Percentiles rank a stretch among this genome's conserved stretches.
phyloP scores from a whole-genome alignment of 2,797 vertebrate species.

The Myotis myotis region DNA sequence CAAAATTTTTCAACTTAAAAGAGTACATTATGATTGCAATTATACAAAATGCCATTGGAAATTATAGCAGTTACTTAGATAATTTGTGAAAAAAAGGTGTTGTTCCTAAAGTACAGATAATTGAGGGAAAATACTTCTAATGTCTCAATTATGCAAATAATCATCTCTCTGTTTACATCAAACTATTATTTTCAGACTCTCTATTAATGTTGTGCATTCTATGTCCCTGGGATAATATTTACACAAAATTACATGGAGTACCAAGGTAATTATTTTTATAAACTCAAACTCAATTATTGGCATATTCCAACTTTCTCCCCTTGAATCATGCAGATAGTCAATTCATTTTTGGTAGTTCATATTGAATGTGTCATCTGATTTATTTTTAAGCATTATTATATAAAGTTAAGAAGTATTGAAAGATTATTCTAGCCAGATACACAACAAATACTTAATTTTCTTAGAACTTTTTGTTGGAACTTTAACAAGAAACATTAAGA shows the following conservation, averaged over 20 bases:
- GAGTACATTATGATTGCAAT: background rate
- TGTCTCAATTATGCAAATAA: background rate
- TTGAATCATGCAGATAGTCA: background rate
- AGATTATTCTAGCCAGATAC: background rate
- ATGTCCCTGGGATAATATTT: background rate
- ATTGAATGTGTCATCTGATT: background rate
- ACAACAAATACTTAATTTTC: background rate
- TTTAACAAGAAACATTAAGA: background rate
- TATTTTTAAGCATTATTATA: background rate
- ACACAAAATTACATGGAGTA: background rate
- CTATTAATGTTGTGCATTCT: background rate
- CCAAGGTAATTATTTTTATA: background rate
- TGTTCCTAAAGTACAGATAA: slow-evolving; percentile 38
- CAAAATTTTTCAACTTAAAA: background rate
- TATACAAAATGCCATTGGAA: background rate
- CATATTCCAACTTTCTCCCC: background rate
- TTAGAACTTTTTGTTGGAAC: background rate
- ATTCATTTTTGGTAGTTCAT: background rate
- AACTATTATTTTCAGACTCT: background rate
- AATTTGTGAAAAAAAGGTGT: background rate
- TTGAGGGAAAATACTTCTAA: background rate
- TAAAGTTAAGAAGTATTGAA: background rate
- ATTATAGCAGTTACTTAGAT: background rate
- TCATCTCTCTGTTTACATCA: background rate
- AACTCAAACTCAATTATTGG: background rate